Evolutionary conservation across 2,797 vertebrate genomes (phyloP), one percentile per base, ranked within the genome.

Genomic region (Podarcis siculus): DNA sequence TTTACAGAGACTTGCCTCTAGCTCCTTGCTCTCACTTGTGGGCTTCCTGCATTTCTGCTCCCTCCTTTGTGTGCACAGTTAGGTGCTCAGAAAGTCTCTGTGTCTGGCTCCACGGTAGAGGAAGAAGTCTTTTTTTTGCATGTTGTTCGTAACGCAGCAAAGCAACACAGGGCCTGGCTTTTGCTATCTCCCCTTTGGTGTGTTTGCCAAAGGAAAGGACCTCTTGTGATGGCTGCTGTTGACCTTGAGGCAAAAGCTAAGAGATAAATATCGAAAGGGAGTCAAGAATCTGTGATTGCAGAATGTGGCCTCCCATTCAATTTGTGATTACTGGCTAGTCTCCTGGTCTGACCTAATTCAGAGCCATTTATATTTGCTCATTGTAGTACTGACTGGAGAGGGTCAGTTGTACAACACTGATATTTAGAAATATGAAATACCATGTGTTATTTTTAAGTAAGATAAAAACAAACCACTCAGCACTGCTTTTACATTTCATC

Each of bases 41-140:
- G 55, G 86, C 37, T 58, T 89, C 9, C 15, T 35, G 66, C 2
- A 23, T 35, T 55, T 80, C 37, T 39, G 8, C 8, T 42, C 71
- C 8, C 3, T 7, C 72, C 25, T 79, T 76, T 42, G 55, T 82
- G 39, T 75, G 71, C 79, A 12, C 32, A 35, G 39, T 21, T 23
- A 35, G 77, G 7, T 0, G 45, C 82, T 66, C 19, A 61, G 25
- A 83, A 86, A 39, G 58, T 89, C 83, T 86, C 88, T 8, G 88
- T 27, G 25, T 66, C 86, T 92, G 27, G 1, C 79, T 4, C 55
- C 39, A 76, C 58, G 91, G 89, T 90, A 83, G 76, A 5, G 81
- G 79, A 32, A 72, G 88, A 42, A 82, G 79, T 58, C 49, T 87
- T 89, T 92, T 88, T 93, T 90, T 93, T 91, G 86, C 85, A 12